phyloP scores from a whole-genome alignment of 2,113 vertebrate species.

The Strigops habroptila region DNA sequence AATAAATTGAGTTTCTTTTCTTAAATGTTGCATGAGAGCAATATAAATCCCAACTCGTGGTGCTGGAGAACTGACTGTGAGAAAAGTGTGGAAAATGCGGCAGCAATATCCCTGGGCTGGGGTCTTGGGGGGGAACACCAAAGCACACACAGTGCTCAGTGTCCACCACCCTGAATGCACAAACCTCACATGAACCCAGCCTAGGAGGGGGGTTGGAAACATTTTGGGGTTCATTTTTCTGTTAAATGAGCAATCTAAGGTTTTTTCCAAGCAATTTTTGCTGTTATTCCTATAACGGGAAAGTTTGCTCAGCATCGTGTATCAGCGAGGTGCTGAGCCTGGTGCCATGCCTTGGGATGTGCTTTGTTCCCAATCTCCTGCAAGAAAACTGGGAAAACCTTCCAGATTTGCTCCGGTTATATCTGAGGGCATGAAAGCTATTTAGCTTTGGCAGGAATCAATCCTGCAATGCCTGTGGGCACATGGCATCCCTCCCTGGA shows the following conservation, averaged over 20 bases:
- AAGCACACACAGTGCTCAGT: neutral
- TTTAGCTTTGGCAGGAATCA: neutral
- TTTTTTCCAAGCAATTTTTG: neutral
- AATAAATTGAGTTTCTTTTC: constrained; percentile 46
- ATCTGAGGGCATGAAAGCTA: rapidly evolving
- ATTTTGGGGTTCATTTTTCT: neutral
- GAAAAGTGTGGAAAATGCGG: neutral
- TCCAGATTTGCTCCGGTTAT: neutral
- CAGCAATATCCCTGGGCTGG: neutral
- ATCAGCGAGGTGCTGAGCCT: rapidly evolving
- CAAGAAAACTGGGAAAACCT: neutral
- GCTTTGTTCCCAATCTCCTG: neutral
- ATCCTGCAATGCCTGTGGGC: neutral
- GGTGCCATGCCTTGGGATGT: neutral
- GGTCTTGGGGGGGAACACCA: neutral
- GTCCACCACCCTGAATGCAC: neutral
- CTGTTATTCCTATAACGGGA: neutral
- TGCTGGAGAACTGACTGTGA: neutral
- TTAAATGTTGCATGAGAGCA: constrained; percentile 26
- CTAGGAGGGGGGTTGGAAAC: neutral
- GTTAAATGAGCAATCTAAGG: neutral
- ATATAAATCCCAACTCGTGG: neutral
- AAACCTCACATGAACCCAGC: neutral
- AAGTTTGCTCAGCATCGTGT: neutral
- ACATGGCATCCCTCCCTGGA: neutral